phyloP scores from a whole-genome alignment of 1,140 invertebrate genomes.

The Octopus sinensis region DNA sequence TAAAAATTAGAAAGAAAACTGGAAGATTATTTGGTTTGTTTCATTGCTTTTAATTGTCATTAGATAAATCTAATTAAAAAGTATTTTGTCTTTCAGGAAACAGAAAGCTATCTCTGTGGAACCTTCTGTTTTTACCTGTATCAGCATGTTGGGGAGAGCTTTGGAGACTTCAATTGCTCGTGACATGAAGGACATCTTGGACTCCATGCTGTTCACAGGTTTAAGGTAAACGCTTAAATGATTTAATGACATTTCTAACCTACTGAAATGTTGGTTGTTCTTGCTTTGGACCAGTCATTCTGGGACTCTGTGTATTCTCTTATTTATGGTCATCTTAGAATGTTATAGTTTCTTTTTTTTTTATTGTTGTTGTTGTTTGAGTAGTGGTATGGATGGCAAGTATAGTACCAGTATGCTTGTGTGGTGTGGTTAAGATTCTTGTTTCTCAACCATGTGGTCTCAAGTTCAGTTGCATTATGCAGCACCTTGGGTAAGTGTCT shows the following conservation, averaged over 20 bases:
- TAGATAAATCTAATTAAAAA: background rate
- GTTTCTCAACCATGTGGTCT: too few species aligned
- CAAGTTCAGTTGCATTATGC: too few species aligned
- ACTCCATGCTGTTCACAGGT: slow-evolving; percentile 88
- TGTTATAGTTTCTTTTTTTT: background rate
- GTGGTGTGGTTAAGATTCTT: too few species aligned
- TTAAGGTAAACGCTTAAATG: slow-evolving; percentile 58
- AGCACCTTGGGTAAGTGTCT: too few species aligned
- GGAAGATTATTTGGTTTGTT: too few species aligned
- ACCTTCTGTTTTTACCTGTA: slow-evolving; percentile 87
- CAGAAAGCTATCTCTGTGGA: slow-evolving; percentile 69
- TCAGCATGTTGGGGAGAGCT: slow-evolving; percentile 87
- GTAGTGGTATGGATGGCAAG: too few species aligned
- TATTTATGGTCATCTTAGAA: background rate
- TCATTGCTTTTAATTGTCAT: background rate
- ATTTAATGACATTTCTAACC: background rate
- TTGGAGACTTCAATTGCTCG: slow-evolving; percentile 71
- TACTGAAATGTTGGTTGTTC: background rate
- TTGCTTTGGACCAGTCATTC: background rate
- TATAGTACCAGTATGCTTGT: too few species aligned
- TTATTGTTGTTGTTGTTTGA: background rate
- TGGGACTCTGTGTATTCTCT: background rate
- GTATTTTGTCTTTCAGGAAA: slow-evolving; percentile 51
- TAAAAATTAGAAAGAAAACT: too few species aligned
- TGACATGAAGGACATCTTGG: slow-evolving; percentile 82